Percentiles rank a stretch among this genome's conserved stretches.
These are phyloP conservation scores for Dryobota labecula DNA, from an alignment of 2,888 invertebrate genomes.

Conservation along the genomic window DNA sequence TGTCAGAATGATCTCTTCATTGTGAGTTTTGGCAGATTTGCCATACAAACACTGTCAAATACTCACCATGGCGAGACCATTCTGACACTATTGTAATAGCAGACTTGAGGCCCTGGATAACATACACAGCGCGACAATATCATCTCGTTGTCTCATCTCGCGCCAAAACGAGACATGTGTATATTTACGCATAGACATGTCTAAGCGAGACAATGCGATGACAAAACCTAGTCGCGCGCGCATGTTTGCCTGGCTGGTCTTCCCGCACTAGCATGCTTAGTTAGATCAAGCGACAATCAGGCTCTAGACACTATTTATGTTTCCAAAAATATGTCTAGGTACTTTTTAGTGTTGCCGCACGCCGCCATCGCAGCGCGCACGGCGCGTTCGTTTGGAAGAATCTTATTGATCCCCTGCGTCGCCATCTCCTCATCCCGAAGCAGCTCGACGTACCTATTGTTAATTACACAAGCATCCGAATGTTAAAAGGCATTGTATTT, in stretches of 20 bases:
- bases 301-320: slow-evolving; percentile 22
- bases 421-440: background rate
- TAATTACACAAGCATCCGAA: slow-evolving; percentile 46
- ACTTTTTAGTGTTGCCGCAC: slow-evolving; percentile 25
- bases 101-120: too few relatives aligned
- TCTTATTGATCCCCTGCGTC: background rate
- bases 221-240: too few relatives aligned
- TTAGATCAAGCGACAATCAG: slow-evolving; percentile 5
- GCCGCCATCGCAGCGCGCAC: background rate
- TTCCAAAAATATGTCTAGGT: slow-evolving; percentile 37
- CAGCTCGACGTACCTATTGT: slow-evolving; percentile 40
- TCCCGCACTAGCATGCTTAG: slow-evolving; percentile 17
- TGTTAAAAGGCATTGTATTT: slow-evolving; percentile 37
- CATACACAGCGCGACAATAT: slow-evolving; percentile 6
- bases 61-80: too few relatives aligned
- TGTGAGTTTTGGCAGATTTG: too few relatives aligned
- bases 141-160: background rate
- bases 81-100: too few relatives aligned
- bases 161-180: background rate
- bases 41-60: too few relatives aligned
- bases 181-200: background rate
- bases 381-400: background rate
- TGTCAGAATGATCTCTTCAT: too few relatives aligned
- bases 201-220: background rate
- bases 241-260: too few relatives aligned